Percentiles rank a stretch among this genome's conserved stretches.
phyloP scores from a whole-genome alignment of 2,797 vertebrate genomes.

The Furcifer pardalis region DNA sequence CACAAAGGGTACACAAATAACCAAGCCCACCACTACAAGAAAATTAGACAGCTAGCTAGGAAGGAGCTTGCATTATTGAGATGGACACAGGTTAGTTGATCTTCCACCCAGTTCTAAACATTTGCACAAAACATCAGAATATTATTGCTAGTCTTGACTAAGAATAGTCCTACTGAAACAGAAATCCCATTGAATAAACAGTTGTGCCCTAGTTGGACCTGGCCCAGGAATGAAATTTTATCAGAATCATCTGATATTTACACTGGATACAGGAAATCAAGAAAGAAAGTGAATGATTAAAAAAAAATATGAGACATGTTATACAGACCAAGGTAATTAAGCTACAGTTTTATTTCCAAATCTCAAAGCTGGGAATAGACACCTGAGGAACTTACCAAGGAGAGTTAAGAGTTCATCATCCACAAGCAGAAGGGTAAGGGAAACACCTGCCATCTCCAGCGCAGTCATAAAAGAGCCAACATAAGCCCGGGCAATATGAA shows the following conservation, averaged over 20 bases:
- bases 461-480: conserved; percentile 94
- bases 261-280: neutral
- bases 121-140: neutral
- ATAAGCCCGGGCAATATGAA: conserved; percentile 82
- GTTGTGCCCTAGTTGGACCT: too few species aligned
- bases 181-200: too few species aligned
- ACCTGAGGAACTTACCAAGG: conserved; percentile 79
- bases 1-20: neutral
- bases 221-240: neutral
- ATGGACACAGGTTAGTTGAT: neutral
- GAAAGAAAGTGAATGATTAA: neutral
- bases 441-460: conserved; percentile 92
- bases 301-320: neutral
- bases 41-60: neutral
- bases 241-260: neutral
- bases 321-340: neutral
- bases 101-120: neutral
- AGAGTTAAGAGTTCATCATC: conserved; percentile 81
- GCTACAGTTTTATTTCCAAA: neutral
- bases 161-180: too few species aligned
- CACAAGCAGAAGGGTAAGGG: conserved; percentile 85
- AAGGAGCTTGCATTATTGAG: neutral
- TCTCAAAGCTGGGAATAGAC: neutral
- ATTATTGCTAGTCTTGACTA: neutral
- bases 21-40: neutral